Conservation (phyloP, 37 sponge, comb jelly and placozoan genomes). For the Theonella swinhoei region DNA sequence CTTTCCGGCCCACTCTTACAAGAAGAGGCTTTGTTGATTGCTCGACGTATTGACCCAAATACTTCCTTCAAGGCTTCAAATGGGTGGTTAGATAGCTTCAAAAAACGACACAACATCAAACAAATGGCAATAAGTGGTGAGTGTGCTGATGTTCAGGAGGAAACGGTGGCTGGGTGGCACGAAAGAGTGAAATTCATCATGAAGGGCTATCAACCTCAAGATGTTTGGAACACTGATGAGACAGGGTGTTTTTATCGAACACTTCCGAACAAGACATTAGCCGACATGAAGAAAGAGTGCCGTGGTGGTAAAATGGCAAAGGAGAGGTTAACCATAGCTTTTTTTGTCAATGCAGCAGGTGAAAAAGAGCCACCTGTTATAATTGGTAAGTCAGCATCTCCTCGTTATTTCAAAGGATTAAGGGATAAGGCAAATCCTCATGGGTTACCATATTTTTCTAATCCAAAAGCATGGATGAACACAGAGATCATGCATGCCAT, state of each 20-base stretch:
- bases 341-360: conserved; percentile 48
- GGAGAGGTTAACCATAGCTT: conserved; percentile 6
- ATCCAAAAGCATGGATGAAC: too few species aligned
- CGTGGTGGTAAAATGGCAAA: too few species aligned
- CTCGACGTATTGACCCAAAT: neutral
- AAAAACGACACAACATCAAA: conserved; percentile 40
- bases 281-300: too few species aligned
- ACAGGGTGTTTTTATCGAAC: too few species aligned
- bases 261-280: neutral
- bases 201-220: conserved; percentile 17
- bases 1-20: conserved; percentile 25
- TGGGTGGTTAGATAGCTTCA: conserved; percentile 64
- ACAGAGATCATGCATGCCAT: too few species aligned
- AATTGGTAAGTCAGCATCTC: too few species aligned
- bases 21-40: conserved; percentile 29
- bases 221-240: too few species aligned
- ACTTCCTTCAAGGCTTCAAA: conserved; percentile 57
- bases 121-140: conserved; percentile 43
- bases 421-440: too few species aligned
- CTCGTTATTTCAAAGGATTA: too few species aligned
- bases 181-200: conserved; percentile 13
- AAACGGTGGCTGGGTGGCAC: conserved; percentile 34
- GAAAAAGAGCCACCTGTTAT: conserved; percentile 51
- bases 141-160: conserved; percentile 19
- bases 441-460: too few species aligned